Percentiles rank a stretch among this genome's conserved stretches.
Conservation (phyloP, 2,113 vertebrate genomes). For the Cercopithecus mona region DNA sequence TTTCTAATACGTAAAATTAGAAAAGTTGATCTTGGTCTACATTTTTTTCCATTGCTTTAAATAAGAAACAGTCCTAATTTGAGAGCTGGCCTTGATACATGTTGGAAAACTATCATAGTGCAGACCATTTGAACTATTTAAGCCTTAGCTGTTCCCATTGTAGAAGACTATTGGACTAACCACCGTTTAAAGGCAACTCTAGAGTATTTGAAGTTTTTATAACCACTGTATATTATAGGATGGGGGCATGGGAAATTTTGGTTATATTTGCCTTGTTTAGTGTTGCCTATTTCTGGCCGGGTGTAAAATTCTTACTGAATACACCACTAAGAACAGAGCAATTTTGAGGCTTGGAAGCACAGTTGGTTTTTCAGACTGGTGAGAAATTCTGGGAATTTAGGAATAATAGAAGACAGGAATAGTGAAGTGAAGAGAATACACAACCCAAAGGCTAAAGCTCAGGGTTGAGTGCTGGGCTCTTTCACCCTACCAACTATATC, state of each 20-base stretch:
- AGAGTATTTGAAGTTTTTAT: slow-evolving; percentile 18
- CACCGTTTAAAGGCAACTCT: background rate
- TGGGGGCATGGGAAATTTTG: background rate
- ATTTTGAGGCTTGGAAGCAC: background rate
- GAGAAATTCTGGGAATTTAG: slow-evolving; percentile 28
- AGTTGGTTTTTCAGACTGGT: background rate
- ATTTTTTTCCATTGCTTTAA: background rate
- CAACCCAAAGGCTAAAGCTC: background rate
- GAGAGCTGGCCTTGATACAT: background rate
- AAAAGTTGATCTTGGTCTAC: background rate
- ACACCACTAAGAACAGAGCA: slow-evolving; percentile 1
- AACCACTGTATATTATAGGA: background rate
- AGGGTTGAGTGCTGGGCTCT: background rate
- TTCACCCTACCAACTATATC: background rate
- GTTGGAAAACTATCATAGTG: background rate
- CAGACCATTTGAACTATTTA: background rate
- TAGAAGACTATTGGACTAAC: background rate
- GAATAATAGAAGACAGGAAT: background rate
- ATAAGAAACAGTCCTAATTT: background rate
- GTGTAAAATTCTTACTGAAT: background rate
- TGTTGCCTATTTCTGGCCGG: background rate
- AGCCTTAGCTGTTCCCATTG: background rate
- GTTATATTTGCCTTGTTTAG: slow-evolving; percentile 4
- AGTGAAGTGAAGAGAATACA: slow-evolving; percentile 22
- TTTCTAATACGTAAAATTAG: slow-evolving; percentile 6